These are phyloP conservation scores for Bambusicola thoracicus DNA, from an alignment of 2,113 vertebrate genomes.

Conservation along the genomic window DNA sequence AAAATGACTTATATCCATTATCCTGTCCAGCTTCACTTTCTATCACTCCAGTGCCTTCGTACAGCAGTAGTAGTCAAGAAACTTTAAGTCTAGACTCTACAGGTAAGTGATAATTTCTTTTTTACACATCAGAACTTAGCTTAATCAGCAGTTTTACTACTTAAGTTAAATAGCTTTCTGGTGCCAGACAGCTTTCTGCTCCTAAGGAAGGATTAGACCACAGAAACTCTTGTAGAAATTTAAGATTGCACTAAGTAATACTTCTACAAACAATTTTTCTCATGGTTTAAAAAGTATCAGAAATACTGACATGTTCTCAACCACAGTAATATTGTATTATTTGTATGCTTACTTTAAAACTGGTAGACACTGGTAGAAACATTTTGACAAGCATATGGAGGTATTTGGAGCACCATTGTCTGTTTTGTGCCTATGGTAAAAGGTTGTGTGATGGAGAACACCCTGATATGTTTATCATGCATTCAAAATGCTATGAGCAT, in stretches of 20 bases:
- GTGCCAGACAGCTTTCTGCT: neutral
- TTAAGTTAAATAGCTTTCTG: neutral
- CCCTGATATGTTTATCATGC: neutral
- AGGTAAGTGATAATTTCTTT: slow-evolving; percentile 71
- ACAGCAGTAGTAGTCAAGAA: slow-evolving; percentile 87
- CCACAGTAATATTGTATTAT: neutral
- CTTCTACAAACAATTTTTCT: neutral
- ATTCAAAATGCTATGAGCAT: neutral
- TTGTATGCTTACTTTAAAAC: neutral
- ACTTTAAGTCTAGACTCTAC: slow-evolving; percentile 86
- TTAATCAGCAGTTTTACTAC: neutral
- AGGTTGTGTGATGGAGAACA: neutral
- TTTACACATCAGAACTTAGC: neutral
- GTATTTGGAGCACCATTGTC: neutral
- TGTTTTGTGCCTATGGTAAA: neutral
- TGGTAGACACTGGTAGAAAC: neutral
- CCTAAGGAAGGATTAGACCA: neutral
- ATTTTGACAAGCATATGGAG: neutral
- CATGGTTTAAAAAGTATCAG: neutral
- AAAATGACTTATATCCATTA: slow-evolving; percentile 78
- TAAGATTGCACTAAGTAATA: neutral
- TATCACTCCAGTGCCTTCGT: slow-evolving; percentile 88
- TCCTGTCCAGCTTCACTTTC: slow-evolving; percentile 91
- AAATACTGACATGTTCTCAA: neutral
- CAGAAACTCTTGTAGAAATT: neutral